A percentile compares a stretch with the other conserved stretches of the same genome.
Evolutionary conservation across 2,797 vertebrate genomes (phyloP).

Genomic region (Salarias fasciatus): DNA sequence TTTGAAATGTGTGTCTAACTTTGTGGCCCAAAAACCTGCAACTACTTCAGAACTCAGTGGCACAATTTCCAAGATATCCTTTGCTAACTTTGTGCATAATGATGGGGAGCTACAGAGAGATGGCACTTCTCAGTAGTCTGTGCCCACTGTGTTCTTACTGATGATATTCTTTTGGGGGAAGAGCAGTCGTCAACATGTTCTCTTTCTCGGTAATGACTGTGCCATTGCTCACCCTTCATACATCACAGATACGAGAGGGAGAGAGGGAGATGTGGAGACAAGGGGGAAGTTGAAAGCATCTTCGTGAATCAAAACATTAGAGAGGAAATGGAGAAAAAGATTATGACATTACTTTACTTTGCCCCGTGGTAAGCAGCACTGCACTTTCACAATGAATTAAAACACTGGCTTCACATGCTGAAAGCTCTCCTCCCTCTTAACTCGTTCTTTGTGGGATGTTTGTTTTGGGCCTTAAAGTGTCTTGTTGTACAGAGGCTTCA

Average conservation of each 20-base stretch:
- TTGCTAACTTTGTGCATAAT: slow-evolving; percentile 25
- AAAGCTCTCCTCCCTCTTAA: slow-evolving; percentile 35
- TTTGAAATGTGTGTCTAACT: slow-evolving; percentile 43
- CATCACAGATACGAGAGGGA: slow-evolving; percentile 37
- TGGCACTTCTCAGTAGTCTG: slow-evolving; percentile 12
- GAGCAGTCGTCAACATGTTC: slow-evolving; percentile 37
- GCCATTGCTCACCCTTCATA: slow-evolving; percentile 42
- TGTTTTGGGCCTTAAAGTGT: slow-evolving; percentile 47
- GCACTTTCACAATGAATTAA: slow-evolving; percentile 38
- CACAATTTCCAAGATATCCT: slow-evolving; percentile 17
- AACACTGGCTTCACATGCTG: slow-evolving; percentile 51
- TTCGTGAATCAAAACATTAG: slow-evolving; percentile 33
- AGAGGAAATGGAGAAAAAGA: slow-evolving; percentile 34
- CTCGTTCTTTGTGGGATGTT: slow-evolving; percentile 30
- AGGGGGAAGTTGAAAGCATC: slow-evolving; percentile 31
- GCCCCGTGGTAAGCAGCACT: slow-evolving; percentile 30
- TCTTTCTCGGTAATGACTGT: slow-evolving; percentile 44
- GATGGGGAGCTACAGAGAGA: slow-evolving; percentile 28
- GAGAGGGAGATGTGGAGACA: slow-evolving; percentile 22
- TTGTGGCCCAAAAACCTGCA: slow-evolving; percentile 29
- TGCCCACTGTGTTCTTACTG: slow-evolving; percentile 25
- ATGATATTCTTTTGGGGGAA: slow-evolving; percentile 32
- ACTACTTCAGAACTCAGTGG: slow-evolving; percentile 19
- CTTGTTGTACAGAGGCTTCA: slow-evolving; percentile 40
- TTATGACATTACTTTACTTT: slow-evolving; percentile 20